phyloP scores from a whole-genome alignment of 2,888 invertebrate species.

The Drosophila ustulata region DNA sequence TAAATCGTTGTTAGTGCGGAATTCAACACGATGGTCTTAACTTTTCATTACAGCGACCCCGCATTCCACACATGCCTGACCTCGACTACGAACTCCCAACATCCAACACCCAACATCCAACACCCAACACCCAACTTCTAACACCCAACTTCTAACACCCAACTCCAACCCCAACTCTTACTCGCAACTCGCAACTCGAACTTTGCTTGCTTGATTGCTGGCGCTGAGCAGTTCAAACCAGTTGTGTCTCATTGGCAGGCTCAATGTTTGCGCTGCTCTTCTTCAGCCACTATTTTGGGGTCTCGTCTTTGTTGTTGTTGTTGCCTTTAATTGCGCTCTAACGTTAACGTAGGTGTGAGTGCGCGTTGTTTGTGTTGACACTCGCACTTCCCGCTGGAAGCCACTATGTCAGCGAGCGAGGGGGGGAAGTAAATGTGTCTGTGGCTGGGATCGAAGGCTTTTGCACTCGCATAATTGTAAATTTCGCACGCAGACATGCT shows the following conservation, averaged over 20 bases:
- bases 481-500: slow-evolving; percentile 35
- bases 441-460: slow-evolving; percentile 33
- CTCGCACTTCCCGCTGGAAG: slow-evolving; percentile 17
- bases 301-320: slow-evolving; percentile 9
- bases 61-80: neutral
- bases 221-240: neutral
- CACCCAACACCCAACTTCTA: neutral
- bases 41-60: slow-evolving; percentile 8
- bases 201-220: neutral
- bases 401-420: slow-evolving; percentile 6
- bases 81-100: neutral
- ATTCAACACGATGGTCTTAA: slow-evolving; percentile 3
- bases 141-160: neutral
- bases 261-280: slow-evolving; percentile 6
- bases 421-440: slow-evolving; percentile 27
- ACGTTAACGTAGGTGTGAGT: slow-evolving; percentile 52
- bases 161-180: neutral
- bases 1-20: slow-evolving; percentile 3
- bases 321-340: slow-evolving; percentile 55
- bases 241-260: neutral
- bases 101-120: neutral
- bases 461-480: slow-evolving; percentile 51
- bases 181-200: neutral
- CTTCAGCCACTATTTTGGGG: no score
- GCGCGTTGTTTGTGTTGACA: slow-evolving; percentile 12